phyloP scores from a whole-genome alignment of 2,888 invertebrate species.

The Cremastinae sp. region DNA sequence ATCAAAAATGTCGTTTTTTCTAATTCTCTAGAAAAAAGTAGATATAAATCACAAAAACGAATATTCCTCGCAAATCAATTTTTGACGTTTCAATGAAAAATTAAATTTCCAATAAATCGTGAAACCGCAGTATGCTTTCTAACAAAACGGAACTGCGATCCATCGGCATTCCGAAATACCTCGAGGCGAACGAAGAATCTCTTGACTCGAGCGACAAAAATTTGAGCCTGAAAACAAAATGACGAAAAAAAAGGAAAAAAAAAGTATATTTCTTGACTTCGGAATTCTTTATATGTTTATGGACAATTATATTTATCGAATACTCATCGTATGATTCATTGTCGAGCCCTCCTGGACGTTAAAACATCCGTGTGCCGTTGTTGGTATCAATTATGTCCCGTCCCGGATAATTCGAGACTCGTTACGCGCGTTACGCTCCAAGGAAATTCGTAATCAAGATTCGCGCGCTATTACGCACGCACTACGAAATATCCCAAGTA shows the following conservation, averaged over 20 bases:
- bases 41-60: too few species aligned
- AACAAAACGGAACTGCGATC: too few species aligned
- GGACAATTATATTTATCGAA: slow-evolving; percentile 33
- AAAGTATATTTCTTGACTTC: not conserved
- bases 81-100: too few species aligned
- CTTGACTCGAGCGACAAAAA: too few species aligned
- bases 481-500: slow-evolving; percentile 18
- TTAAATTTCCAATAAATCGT: too few species aligned
- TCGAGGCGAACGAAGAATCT: too few species aligned
- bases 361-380: slow-evolving; percentile 25
- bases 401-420: slow-evolving; percentile 56
- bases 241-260: not conserved
- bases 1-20: too few species aligned
- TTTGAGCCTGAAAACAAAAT: not conserved
- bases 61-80: too few species aligned
- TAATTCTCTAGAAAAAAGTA: too few species aligned
- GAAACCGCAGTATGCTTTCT: too few species aligned
- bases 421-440: slow-evolving; percentile 55
- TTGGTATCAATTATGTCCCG: slow-evolving; percentile 49
- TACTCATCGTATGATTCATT: slow-evolving; percentile 56
- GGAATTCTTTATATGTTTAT: not conserved
- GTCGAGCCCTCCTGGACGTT: slow-evolving; percentile 36
- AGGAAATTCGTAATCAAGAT: slow-evolving; percentile 61
- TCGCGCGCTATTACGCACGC: slow-evolving; percentile 59
- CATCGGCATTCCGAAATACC: too few species aligned